Evolutionary conservation across 2,888 invertebrate species (phyloP), one percentile per base, ranked within the genome.

Genomic region (Xestia ashworthii): DNA sequence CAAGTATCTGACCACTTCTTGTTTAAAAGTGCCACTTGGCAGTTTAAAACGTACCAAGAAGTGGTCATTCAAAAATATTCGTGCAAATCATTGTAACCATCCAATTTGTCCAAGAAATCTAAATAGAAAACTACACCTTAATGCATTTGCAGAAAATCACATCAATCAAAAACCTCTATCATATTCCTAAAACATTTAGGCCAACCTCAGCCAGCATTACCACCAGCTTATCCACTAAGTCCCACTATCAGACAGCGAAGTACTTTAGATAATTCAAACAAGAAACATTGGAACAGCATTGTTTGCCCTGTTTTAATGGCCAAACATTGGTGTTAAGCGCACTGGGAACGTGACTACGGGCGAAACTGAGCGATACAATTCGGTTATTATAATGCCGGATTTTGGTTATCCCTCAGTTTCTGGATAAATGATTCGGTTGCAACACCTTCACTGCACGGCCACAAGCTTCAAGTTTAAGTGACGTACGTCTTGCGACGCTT

Each of bases 251-350:
- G 74, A 76, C 71, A 71, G 74, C 68, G 41, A 71, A 78, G 86
- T 87, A 88, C 82, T 87, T 80, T 73, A 77, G 80, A 75, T 91
- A 89, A 92, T 89, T 90, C 89, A 91, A 90, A 91, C 91, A 90
- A 88, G 91, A 89, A 89, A 86, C 76, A 85, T 88, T 71, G 85
- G 88, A 87, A 89, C 89, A 89, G 80, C 81, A 87, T 90, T 92
- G 92, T 91, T 90, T 91, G 88, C 87, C 66, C 71, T 83, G 90
- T 90, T 93, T 89, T 92, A 93, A 93, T 93, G 92, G 93, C 86
- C 91, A 92, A 92, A 93, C 92, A 93, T 93, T 93, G 90, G 87
- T 86, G 82, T 88, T 88, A 76, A 85, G 87, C 83, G 85, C 87
- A 86, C 76, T 86, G 14, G 55, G 84, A 89, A 89, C 91, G 91